A percentile compares a stretch with the other conserved stretches of the same genome.
phyloP scores from a whole-genome alignment of 2,888 invertebrate species.

The Celastrina argiolus region DNA sequence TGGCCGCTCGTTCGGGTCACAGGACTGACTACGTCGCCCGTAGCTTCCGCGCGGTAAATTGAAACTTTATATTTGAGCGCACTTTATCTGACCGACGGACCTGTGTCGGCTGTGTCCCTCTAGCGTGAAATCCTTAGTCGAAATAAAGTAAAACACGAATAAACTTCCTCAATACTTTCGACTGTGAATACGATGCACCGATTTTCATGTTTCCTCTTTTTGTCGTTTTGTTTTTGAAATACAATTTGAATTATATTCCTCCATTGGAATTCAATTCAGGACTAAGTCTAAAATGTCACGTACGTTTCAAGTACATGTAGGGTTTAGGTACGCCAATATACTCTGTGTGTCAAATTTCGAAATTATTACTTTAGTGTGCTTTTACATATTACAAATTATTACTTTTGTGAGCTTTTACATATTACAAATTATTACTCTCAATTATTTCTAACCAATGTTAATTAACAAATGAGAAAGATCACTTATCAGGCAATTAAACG shows the following conservation, averaged over 20 bases:
- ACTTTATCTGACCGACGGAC: constrained; percentile 65
- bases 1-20: constrained; percentile 39
- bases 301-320: neutral
- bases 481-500: no score
- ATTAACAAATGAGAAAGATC: no score
- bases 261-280: neutral
- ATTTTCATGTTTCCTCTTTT: constrained; percentile 45
- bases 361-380: no score
- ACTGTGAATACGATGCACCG: constrained; percentile 46
- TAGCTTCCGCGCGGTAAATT: constrained; percentile 52
- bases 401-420: no score
- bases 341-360: no score
- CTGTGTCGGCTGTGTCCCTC: constrained; percentile 52
- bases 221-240: constrained; percentile 22
- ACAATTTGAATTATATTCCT: neutral
- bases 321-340: neutral
- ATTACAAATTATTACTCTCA: no score
- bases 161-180: constrained; percentile 53
- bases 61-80: constrained; percentile 74
- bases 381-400: no score
- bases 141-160: constrained; percentile 62
- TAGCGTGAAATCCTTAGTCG: constrained; percentile 57
- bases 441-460: no score
- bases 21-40: constrained; percentile 50
- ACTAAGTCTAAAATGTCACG: neutral